These are phyloP conservation scores for Pilophorus perplexus DNA, from an alignment of 2,888 invertebrate species.

Conservation along the genomic window DNA sequence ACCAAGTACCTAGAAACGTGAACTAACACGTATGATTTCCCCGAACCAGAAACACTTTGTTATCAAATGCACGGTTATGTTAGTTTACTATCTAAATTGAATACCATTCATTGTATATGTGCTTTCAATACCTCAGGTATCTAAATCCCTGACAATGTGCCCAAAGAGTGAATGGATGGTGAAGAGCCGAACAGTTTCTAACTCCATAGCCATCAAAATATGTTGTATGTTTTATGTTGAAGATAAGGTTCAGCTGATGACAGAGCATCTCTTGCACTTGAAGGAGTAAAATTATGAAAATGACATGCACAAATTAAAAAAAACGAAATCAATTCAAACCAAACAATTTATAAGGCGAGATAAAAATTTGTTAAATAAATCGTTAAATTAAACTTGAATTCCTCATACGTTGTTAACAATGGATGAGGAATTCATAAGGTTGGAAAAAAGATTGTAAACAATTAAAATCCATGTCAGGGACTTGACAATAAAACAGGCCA, in stretches of 20 bases:
- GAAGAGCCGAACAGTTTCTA: slow-evolving; percentile 1
- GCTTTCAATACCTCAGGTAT: slow-evolving; percentile 1
- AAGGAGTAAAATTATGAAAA: not conserved
- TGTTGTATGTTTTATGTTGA: slow-evolving; percentile 2
- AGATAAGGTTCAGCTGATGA: slow-evolving; percentile 10
- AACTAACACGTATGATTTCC: too few relatives aligned
- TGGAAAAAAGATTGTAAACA: too few relatives aligned
- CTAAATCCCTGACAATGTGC: slow-evolving; percentile 5
- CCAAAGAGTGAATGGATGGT: not conserved
- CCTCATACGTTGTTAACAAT: too few relatives aligned
- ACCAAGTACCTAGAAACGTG: too few relatives aligned
- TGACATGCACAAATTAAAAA: not conserved
- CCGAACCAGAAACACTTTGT: too few relatives aligned
- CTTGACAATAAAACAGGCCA: too few relatives aligned
- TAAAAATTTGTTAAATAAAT: too few relatives aligned
- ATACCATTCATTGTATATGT: slow-evolving; percentile 2
- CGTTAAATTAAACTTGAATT: too few relatives aligned
- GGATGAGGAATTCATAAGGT: too few relatives aligned
- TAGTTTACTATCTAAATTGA: slow-evolving; percentile 14
- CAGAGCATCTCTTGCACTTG: not conserved
- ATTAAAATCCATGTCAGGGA: too few relatives aligned
- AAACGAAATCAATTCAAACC: too few relatives aligned
- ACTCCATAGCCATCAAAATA: not conserved
- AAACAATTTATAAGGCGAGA: too few relatives aligned
- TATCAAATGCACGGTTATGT: not conserved